Percentiles rank a stretch among this genome's conserved stretches.
These are phyloP conservation scores for Ormia ochracea DNA, from an alignment of 2,888 invertebrate genomes.

Conservation along the genomic window DNA sequence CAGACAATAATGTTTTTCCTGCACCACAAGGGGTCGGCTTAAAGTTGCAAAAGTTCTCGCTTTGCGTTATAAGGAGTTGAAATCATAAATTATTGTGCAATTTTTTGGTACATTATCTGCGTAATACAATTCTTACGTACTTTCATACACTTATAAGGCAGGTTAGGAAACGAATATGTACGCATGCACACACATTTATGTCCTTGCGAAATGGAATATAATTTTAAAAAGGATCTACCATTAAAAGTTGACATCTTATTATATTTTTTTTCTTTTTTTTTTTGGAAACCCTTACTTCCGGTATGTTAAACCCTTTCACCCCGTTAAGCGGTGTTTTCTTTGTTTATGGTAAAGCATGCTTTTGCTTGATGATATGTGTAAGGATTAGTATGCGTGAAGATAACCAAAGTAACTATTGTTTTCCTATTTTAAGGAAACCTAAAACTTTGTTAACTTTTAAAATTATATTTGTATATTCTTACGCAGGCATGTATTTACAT, in stretches of 20 bases:
- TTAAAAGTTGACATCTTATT: neutral
- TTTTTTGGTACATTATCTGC: neutral
- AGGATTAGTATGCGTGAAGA: neutral
- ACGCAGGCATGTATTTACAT: neutral
- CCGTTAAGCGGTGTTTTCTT: constrained; percentile 1
- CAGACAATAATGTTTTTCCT: too few relatives aligned
- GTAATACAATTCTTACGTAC: neutral
- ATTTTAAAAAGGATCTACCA: neutral
- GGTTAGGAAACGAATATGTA: neutral
- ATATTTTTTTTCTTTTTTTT: neutral
- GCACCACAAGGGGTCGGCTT: too few relatives aligned
- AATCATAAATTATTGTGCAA: neutral
- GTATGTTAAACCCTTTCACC: constrained; percentile 13
- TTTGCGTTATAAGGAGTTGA: neutral
- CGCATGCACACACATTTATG: too few relatives aligned
- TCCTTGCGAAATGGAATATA: neutral
- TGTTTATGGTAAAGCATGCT: neutral
- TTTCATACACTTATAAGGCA: neutral
- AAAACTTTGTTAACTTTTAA: constrained; percentile 28
- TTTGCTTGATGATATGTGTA: neutral
- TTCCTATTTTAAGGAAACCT: constrained; percentile 31
- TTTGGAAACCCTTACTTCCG: constrained; percentile 25
- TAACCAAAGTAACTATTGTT: constrained; percentile 35
- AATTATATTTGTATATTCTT: too few relatives aligned
- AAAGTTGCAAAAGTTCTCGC: neutral